These are phyloP conservation scores for Tympanoctomys barrerae DNA, from an alignment of 2,797 vertebrate genomes.

Conservation along the genomic window DNA sequence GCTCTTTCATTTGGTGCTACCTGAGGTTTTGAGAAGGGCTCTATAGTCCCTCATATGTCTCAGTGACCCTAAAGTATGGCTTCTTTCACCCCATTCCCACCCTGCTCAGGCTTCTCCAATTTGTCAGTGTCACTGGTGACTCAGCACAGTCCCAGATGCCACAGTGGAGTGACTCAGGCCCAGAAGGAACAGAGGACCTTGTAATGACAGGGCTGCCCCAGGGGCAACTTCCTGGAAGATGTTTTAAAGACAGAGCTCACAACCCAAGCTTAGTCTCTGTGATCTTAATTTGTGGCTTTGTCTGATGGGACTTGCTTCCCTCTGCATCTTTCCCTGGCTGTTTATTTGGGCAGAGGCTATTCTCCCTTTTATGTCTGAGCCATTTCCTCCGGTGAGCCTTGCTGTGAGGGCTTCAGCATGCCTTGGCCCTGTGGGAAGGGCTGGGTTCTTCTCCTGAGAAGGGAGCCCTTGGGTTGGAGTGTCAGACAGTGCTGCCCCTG, in stretches of 20 bases:
- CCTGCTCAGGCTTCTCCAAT: neutral
- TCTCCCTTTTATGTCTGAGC: conserved; percentile 87
- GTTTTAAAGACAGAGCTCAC: conserved; percentile 58
- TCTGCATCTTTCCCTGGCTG: conserved; percentile 83
- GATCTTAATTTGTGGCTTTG: conserved; percentile 87
- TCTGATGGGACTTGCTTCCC: conserved; percentile 85
- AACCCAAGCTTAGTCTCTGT: conserved; percentile 77
- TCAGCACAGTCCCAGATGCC: neutral
- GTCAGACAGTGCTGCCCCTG: neutral
- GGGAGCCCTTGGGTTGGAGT: conserved; percentile 57
- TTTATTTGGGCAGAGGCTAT: conserved; percentile 89
- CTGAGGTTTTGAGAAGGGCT: conserved; percentile 3
- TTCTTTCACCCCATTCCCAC: neutral
- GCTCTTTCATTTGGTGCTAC: neutral
- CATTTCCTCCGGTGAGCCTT: conserved; percentile 85
- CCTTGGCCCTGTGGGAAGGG: conserved; percentile 74
- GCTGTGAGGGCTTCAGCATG: conserved; percentile 81
- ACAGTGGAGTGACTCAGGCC: neutral
- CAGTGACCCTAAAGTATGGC: neutral
- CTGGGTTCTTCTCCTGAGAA: conserved; percentile 80
- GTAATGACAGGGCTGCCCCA: conserved; percentile 28
- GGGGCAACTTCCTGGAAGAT: conserved; percentile 75
- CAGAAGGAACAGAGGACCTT: neutral
- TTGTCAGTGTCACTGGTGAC: neutral
- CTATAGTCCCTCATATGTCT: neutral